A percentile compares a stretch with the other conserved stretches of the same genome.
Conservation (phyloP, 1,140 invertebrate species). For the Pogonomyrmex barbatus region DNA sequence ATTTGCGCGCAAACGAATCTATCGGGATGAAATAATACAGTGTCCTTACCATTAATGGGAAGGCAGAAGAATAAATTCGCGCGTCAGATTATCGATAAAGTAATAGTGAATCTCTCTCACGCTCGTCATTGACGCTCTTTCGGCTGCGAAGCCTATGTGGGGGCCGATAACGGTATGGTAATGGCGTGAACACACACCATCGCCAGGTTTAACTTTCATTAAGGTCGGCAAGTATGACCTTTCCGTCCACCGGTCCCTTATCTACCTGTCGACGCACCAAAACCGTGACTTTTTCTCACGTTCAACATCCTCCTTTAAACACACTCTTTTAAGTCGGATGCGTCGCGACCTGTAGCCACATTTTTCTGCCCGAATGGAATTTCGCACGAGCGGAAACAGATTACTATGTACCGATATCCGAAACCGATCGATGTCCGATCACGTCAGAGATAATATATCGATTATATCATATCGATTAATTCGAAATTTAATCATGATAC, state of each 20-base stretch:
- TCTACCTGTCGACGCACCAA: constrained; percentile 64
- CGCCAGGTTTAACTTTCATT: constrained; percentile 74
- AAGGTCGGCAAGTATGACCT: constrained; percentile 71
- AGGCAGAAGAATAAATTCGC: neutral
- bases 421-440: no score
- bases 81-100: constrained; percentile 26
- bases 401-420: neutral
- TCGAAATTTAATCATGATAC: constrained; percentile 1
- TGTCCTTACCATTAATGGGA: neutral
- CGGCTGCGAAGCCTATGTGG: constrained; percentile 57
- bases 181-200: constrained; percentile 52
- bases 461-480: constrained; percentile 11
- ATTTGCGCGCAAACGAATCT: neutral
- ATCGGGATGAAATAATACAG: neutral
- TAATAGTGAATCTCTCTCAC: constrained; percentile 59
- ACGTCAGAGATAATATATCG: neutral
- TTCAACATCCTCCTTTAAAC: constrained; percentile 58
- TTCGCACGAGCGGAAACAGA: constrained; percentile 13
- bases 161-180: constrained; percentile 72
- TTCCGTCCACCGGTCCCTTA: constrained; percentile 62
- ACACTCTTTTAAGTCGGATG: constrained; percentile 20
- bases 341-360: neutral
- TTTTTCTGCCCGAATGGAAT: constrained; percentile 11
- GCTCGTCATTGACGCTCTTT: constrained; percentile 46
- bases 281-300: constrained; percentile 69